A percentile compares a stretch with the other conserved stretches of the same genome.
Conservation (phyloP, 1,140 invertebrate species). For the Telenomus remus region DNA sequence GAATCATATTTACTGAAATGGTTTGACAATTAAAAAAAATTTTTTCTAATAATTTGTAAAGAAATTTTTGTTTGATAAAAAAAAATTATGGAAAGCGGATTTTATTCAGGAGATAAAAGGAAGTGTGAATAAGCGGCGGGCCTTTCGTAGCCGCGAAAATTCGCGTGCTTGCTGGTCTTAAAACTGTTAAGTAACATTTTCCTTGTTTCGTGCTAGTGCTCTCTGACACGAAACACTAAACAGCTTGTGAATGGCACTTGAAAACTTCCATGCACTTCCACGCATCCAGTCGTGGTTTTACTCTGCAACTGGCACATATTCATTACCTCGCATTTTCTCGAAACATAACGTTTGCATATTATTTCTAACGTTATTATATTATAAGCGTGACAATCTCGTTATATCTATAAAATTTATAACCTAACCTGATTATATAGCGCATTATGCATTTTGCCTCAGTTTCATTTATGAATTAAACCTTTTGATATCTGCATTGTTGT, state of each 20-base stretch:
- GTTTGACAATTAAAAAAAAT: too few species aligned
- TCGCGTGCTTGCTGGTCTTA: conserved; percentile 48
- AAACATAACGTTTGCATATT: conserved; percentile 53
- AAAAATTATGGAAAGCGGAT: not conserved
- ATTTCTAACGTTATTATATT: conserved; percentile 53
- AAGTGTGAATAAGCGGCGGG: conserved; percentile 20
- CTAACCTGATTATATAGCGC: conserved; percentile 36
- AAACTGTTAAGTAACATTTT: conserved; percentile 56
- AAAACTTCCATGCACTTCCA: conserved; percentile 48
- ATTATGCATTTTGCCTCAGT: conserved; percentile 36
- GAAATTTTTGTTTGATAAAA: too few species aligned
- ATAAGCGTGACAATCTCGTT: conserved; percentile 57
- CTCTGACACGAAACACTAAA: conserved; percentile 50
- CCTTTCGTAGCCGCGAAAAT: conserved; percentile 42
- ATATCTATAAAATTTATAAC: conserved; percentile 41
- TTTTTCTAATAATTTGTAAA: not conserved
- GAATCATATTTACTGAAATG: too few species aligned
- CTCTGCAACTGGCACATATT: conserved; percentile 51
- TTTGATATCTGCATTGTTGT: conserved; percentile 16
- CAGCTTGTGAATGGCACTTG: conserved; percentile 55
- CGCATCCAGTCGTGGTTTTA: conserved; percentile 43
- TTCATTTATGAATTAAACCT: conserved; percentile 33
- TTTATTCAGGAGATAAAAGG: not conserved
- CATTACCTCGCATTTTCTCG: conserved; percentile 51
- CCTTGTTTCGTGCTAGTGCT: conserved; percentile 43